Percentiles rank a stretch among this genome's conserved stretches.
Evolutionary conservation across 1,140 invertebrate species (phyloP).

Genomic region (Orius insidiosus): DNA sequence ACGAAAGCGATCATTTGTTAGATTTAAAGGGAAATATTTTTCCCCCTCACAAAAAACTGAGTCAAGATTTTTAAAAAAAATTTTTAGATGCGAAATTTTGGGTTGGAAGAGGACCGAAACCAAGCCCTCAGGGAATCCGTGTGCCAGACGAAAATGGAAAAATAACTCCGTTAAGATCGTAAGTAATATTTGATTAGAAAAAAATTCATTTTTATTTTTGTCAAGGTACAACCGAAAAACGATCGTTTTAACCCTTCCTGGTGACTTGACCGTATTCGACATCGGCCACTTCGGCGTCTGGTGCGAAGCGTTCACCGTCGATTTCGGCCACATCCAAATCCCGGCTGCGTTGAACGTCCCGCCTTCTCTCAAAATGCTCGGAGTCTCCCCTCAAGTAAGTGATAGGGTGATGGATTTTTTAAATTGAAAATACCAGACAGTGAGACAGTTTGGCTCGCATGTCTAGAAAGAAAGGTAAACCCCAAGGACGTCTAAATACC

Average conservation of each 20-base stretch:
- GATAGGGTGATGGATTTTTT: not conserved
- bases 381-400: constrained; percentile 77
- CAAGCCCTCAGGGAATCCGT: constrained; percentile 57
- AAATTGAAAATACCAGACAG: not conserved
- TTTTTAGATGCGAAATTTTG: constrained; percentile 77
- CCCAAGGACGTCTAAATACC: not conserved
- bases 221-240: constrained; percentile 68
- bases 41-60: too few relatives aligned
- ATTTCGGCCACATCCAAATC: constrained; percentile 72
- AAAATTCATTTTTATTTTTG: not conserved
- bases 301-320: constrained; percentile 74
- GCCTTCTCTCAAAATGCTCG: constrained; percentile 80
- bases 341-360: constrained; percentile 60
- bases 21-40: too few relatives aligned
- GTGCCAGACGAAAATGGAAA: constrained; percentile 81
- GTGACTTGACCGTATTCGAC: constrained; percentile 61
- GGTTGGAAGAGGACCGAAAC: constrained; percentile 61
- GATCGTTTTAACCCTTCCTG: constrained; percentile 68
- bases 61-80: too few relatives aligned
- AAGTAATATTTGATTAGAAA: constrained; percentile 1
- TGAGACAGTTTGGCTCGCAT: not conserved
- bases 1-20: too few relatives aligned
- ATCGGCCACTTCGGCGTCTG: constrained; percentile 74
- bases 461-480: not conserved
- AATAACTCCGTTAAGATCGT: constrained; percentile 45